Evolutionary conservation across 2,888 invertebrate genomes (phyloP).

Genomic region (Orthosia gracilis): DNA sequence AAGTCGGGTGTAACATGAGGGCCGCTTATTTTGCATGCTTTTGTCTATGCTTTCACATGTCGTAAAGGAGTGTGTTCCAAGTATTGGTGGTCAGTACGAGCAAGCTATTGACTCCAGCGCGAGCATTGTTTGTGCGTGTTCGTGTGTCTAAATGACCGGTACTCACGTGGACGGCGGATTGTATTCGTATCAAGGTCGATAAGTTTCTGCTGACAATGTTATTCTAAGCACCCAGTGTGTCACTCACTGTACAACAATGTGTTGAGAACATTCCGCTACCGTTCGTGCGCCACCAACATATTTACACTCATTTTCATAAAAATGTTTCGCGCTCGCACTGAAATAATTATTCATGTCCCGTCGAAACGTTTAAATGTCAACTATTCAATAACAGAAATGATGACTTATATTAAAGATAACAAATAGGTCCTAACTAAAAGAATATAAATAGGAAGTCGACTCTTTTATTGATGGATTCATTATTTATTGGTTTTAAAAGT

Average conservation of each 20-base stretch:
- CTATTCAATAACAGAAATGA: conserved; percentile 8
- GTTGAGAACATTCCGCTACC: conserved; percentile 3
- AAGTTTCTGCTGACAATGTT: conserved; percentile 16
- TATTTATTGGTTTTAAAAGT: neutral
- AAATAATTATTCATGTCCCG: conserved; percentile 7
- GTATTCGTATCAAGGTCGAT: conserved; percentile 14
- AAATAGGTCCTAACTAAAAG: neutral
- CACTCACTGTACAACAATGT: conserved; percentile 17
- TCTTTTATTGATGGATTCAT: neutral
- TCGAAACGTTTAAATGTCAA: conserved; percentile 12
- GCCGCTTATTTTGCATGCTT: conserved; percentile 53
- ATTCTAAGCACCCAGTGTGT: conserved; percentile 25
- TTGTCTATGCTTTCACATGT: conserved; percentile 36
- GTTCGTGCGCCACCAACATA: conserved; percentile 1
- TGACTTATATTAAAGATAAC: neutral
- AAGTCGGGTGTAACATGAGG: conserved; percentile 39
- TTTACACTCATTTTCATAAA: conserved; percentile 17
- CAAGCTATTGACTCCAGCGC: neutral
- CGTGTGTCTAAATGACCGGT: neutral
- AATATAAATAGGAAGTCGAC: neutral
- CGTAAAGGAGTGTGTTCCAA: neutral
- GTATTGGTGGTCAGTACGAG: neutral
- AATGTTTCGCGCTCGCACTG: neutral
- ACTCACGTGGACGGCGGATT: neutral
- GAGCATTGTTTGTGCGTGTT: neutral